Conservation (phyloP, 2,113 vertebrate genomes). For the Chlorodrepanis virens region DNA sequence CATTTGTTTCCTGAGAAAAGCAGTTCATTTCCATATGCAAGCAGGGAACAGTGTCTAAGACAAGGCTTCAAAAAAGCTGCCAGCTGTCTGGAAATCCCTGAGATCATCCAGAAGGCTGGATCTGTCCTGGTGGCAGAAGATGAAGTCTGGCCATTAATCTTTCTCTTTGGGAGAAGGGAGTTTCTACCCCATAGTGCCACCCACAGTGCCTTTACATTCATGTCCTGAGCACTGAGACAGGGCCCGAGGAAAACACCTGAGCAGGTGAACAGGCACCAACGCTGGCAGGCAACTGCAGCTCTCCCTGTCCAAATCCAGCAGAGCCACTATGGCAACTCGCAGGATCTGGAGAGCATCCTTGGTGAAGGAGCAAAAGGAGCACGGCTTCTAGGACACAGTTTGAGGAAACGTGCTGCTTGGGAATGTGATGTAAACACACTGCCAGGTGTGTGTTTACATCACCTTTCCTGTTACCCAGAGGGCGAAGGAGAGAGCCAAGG, state of each 20-base stretch:
- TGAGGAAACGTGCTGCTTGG: neutral
- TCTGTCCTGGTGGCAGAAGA: neutral
- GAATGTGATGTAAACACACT: neutral
- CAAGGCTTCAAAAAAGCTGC: neutral
- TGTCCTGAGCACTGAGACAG: fast-evolving
- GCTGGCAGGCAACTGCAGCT: neutral
- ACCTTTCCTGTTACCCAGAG: neutral
- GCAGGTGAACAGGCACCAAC: neutral
- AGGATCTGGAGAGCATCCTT: neutral
- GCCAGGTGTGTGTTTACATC: neutral
- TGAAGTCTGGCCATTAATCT: neutral
- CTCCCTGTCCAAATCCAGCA: neutral
- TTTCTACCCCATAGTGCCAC: fast-evolving
- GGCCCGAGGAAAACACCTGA: fast-evolving
- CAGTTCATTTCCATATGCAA: fast-evolving
- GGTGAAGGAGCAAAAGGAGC: neutral
- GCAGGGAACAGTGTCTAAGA: neutral
- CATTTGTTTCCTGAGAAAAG: neutral
- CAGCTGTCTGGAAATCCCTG: neutral
- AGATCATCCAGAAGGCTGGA: neutral
- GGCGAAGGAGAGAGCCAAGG: neutral
- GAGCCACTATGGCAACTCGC: neutral
- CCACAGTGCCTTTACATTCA: neutral
- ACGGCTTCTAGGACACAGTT: fast-evolving
- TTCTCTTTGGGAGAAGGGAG: neutral